Percentiles rank a stretch among this genome's conserved stretches.
These are phyloP conservation scores for Neodon shergylaensis DNA, from an alignment of 2,113 vertebrate genomes.

Conservation along the genomic window DNA sequence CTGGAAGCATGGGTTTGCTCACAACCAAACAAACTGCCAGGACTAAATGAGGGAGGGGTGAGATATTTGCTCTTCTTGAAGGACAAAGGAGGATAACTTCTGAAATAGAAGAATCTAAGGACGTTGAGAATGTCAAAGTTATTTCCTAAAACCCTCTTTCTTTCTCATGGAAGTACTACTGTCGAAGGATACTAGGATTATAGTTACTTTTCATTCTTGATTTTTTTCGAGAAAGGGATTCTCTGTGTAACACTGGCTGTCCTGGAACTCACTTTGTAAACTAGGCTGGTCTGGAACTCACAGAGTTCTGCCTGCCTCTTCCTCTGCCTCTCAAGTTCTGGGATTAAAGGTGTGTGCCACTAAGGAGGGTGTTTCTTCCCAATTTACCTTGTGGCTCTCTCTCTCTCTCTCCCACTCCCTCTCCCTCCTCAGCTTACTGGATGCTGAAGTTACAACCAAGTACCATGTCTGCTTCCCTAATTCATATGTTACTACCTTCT, in stretches of 20 bases:
- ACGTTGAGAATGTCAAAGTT: background rate
- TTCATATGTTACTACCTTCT: background rate
- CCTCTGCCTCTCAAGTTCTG: no score
- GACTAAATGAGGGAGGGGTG: background rate
- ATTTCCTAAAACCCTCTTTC: constrained; percentile 22
- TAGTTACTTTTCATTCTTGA: background rate
- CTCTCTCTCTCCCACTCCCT: background rate
- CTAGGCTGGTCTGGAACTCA: no score
- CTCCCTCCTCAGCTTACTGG: background rate
- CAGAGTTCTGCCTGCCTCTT: no score
- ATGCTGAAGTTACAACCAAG: background rate
- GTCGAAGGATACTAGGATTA: background rate
- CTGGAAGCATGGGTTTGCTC: background rate
- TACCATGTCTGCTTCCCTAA: background rate
- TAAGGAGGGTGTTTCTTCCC: background rate
- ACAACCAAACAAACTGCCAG: background rate
- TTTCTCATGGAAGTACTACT: background rate
- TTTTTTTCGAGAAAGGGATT: no score
- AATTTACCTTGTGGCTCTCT: background rate
- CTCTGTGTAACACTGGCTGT: no score
- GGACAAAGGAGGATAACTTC: background rate
- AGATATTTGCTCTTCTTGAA: background rate
- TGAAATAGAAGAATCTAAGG: background rate
- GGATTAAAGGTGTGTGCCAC: no score
- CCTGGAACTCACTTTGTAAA: no score